Conservation (phyloP, 1,140 invertebrate genomes). For the Scylla paramamosain region DNA sequence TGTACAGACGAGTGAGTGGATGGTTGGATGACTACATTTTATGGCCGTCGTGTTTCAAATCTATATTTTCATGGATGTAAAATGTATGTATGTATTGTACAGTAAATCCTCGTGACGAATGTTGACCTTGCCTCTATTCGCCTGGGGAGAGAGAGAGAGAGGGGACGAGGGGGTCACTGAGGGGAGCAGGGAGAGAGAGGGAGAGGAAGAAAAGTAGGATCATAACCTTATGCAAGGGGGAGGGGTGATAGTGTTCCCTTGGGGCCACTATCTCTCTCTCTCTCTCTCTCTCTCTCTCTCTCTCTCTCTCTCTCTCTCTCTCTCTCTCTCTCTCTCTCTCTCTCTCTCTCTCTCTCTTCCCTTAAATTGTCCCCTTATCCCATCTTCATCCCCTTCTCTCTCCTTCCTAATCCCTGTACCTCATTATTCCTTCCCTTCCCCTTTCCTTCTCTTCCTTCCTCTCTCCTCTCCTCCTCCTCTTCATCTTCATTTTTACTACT, state of each 20-base stretch:
- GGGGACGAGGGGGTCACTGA: not conserved
- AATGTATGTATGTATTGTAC: not conserved
- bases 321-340: not conserved
- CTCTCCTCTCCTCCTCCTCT: not conserved
- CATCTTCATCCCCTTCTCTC: not conserved
- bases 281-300: constrained; percentile 35
- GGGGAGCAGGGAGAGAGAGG: not conserved
- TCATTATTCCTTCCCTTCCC: not conserved
- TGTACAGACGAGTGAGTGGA: not conserved
- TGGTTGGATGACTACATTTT: too few species aligned
- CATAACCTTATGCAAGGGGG: constrained; percentile 39
- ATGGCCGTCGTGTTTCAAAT: not conserved
- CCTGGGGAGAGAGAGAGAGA: not conserved
- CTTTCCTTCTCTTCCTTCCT: not conserved
- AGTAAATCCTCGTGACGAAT: constrained; percentile 40
- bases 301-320: constrained; percentile 10
- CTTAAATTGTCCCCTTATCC: not conserved
- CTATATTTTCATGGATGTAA: constrained; percentile 14
- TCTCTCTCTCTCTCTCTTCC: not conserved
- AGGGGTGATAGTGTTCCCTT: constrained; percentile 5
- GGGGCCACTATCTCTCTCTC: constrained; percentile 48
- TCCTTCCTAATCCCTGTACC: not conserved
- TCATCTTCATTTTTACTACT: too few species aligned
- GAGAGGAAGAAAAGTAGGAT: not conserved
- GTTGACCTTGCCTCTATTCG: not conserved